Evolutionary conservation across 2,888 invertebrate species (phyloP), one percentile per base, ranked within the genome.

Genomic region (Epirrhoe alternata): DNA sequence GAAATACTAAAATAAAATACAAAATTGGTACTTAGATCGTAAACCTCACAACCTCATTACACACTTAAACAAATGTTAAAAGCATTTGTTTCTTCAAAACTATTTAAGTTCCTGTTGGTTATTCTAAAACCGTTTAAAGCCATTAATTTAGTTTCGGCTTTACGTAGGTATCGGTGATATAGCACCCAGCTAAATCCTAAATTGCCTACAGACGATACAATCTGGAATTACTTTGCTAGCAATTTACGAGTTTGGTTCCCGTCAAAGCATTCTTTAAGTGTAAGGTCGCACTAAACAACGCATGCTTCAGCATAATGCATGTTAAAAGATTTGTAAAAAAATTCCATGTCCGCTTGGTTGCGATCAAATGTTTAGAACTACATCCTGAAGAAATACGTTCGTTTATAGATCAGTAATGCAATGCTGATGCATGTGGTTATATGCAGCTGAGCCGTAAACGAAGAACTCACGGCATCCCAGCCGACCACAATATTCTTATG

Each of bases 191-290:
- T 78, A 77, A 83, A 83, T 77, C 77, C 86, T 84, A 85, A 86
- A 88, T 86, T 81, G 83, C 80, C 81, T 81, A 82, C 80, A 80
- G 84, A 86, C 81, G 89, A 89, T 89, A 87, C 81, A 81, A 90
- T 90, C 90, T 85, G 78, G 78, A 82, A 86, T 86, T 79, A 81
- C 81, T 82, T 74, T 78, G 77, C 77, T 79, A 82, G 80, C 84
- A 88, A 89, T 90, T 89, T 91, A 90, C 86, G 89, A 88, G 81
- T 84, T 79, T 79, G 78, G 78, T 78, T 79, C 78, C 73, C 76
- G 79, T 82, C 81, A 82, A 86, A 85, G 86, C 85, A 88, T 89
- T 89, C 88, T 82, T 83, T 72, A 74, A 78, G 69, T 45, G 51
- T 49, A 38, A 45, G 59, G 50, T 30, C 38, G 30, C 51, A 59